Evolutionary conservation across 2,113 vertebrate species (phyloP), one percentile per base, ranked within the genome.

Genomic region (Burhinus bistriatus): DNA sequence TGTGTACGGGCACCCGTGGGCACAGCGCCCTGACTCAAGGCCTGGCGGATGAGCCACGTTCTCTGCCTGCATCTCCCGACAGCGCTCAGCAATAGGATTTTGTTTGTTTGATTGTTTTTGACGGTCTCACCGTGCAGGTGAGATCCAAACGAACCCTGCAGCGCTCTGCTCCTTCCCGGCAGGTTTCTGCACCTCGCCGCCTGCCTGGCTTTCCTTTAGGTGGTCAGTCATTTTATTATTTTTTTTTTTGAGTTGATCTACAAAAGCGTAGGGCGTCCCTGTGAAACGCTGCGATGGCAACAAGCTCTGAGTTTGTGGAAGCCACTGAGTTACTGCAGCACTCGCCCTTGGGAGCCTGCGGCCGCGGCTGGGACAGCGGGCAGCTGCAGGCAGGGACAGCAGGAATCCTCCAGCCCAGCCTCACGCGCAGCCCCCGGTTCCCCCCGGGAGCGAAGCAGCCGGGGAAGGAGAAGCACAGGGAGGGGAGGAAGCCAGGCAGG

Each of bases 321-420:
- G 45, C 27, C 20, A 5, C 32, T 2, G 9, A 27, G 34, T 30
- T 47, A 1, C 1, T 6, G 21, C 71, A 69, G 29, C 5, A 1
- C 7, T 51, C 3, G 3, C 1, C 3, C 44, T 2, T 0, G 1
- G 42, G 47, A 44, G 36, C 36, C 14, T 11, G 15, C 1, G 16
- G 51, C 8, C 5, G 3, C 4, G 42, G 47, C 59, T 18, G 34
- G 58, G 11, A 16, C 36, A 25, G 49, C 3, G 23, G 49, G 52
- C 72, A 14, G 49, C 58, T 34, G 32, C 36, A 9, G 42, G 15
- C 45, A 38, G 36, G 40, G 79, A 30, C 0, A 9, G 45, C 18
- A 26, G 55, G 55, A n/a, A 30, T 5, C 42, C 22, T 23, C 64
- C 9, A 0, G 6, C 32, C 12, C 64, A n/a, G 52, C 25, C 21